A percentile compares a stretch with the other conserved stretches of the same genome.
These are phyloP conservation scores for Cepphus grylle DNA, from an alignment of 2,113 vertebrate genomes.

Conservation along the genomic window DNA sequence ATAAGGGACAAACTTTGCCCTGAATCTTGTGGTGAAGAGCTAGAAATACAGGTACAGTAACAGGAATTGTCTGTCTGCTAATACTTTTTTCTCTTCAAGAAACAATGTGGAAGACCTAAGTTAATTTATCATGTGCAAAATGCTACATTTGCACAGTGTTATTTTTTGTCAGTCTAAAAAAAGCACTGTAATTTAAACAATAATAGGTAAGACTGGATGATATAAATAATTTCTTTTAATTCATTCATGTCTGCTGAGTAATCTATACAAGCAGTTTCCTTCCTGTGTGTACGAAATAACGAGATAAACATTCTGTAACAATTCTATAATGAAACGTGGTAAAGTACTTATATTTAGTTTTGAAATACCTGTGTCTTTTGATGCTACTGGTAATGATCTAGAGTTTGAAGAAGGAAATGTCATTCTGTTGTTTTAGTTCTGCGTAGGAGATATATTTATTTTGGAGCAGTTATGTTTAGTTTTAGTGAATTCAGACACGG, in stretches of 20 bases:
- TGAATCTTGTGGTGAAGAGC: constrained; percentile 73
- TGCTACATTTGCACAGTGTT: neutral
- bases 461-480: neutral
- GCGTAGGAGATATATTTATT: neutral
- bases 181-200: neutral
- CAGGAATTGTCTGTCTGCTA: neutral
- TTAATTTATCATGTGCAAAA: neutral
- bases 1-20: constrained; percentile 82
- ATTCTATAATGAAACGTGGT: neutral
- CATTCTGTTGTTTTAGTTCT: neutral
- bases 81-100: neutral
- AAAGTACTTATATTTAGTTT: neutral
- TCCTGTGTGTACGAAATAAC: neutral
- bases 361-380: neutral
- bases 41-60: constrained; percentile 83
- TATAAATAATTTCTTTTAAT: neutral
- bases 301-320: neutral
- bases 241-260: neutral
- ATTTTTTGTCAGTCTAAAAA: neutral
- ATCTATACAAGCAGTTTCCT: neutral
- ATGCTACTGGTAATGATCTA: neutral
- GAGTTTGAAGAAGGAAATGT: neutral
- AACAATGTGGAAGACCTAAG: neutral
- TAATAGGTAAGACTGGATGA: neutral
- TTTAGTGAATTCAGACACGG: neutral